phyloP scores from a whole-genome alignment of 2,797 vertebrate species.

The Pipistrellus pipistrellus region DNA sequence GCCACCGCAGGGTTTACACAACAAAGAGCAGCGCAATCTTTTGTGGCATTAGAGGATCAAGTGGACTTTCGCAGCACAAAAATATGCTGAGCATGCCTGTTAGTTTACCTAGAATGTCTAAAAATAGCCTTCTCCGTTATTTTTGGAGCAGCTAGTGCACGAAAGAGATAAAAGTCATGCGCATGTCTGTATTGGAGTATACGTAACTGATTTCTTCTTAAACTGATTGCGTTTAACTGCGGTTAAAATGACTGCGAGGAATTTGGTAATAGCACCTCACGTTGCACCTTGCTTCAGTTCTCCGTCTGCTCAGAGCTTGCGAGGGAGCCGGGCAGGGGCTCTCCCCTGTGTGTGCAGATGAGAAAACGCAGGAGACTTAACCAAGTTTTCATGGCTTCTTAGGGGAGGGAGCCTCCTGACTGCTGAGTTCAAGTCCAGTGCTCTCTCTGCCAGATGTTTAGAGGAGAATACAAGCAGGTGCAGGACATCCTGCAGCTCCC shows the following conservation, averaged over 20 bases:
- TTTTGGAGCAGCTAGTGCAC: conserved; percentile 63
- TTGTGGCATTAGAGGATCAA: conserved; percentile 50
- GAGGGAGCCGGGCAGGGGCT: background rate
- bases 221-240: background rate
- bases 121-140: conserved; percentile 72
- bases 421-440: conserved; percentile 14
- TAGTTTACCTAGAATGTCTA: conserved; percentile 74
- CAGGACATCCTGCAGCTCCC: background rate
- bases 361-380: background rate
- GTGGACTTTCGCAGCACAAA: conserved; percentile 55
- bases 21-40: conserved; percentile 63
- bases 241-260: conserved; percentile 15
- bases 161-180: conserved; percentile 61
- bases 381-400: background rate
- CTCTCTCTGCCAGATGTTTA: background rate
- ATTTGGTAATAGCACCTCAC: background rate
- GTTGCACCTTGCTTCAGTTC: background rate
- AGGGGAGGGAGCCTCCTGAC: background rate
- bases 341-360: background rate
- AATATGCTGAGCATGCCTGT: conserved; percentile 69
- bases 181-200: background rate
- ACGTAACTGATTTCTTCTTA: conserved; percentile 17
- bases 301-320: background rate
- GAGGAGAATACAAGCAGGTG: background rate
- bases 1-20: conserved; percentile 50